phyloP scores from a whole-genome alignment of 1,140 invertebrate genomes.

The Chironomus tepperi region DNA sequence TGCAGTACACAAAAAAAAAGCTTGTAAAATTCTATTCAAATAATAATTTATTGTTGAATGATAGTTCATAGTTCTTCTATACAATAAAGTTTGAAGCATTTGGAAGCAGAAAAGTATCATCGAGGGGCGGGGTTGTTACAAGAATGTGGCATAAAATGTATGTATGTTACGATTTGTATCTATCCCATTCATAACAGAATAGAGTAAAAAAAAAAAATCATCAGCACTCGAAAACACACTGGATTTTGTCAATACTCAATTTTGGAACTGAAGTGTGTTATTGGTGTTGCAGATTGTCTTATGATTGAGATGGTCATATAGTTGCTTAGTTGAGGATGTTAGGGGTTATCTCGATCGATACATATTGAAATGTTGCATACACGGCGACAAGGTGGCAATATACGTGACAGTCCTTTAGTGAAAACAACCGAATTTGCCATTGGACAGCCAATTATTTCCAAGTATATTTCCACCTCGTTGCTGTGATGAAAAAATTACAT shows the following conservation, averaged over 20 bases:
- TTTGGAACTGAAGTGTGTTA: background rate
- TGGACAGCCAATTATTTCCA: no score
- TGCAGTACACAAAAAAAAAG: conserved; percentile 4
- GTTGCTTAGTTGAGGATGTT: no score
- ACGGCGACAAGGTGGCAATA: no score
- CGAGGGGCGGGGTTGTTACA: conserved; percentile 1
- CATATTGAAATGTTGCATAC: no score
- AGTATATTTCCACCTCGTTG: no score
- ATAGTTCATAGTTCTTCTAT: background rate
- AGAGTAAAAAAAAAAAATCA: no score
- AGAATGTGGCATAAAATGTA: background rate
- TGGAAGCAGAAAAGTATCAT: background rate
- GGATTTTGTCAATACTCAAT: background rate
- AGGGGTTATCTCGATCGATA: no score
- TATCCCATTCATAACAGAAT: background rate
- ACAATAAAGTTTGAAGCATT: background rate
- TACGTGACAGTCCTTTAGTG: no score
- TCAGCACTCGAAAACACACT: no score
- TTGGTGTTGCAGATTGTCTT: background rate
- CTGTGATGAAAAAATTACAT: no score
- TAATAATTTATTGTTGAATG: conserved; percentile 19
- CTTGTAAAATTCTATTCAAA: conserved; percentile 21
- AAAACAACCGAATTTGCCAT: no score
- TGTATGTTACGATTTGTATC: background rate
- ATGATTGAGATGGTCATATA: no score